phyloP scores from a whole-genome alignment of 2,113 vertebrate species.

The Bos indicus region DNA sequence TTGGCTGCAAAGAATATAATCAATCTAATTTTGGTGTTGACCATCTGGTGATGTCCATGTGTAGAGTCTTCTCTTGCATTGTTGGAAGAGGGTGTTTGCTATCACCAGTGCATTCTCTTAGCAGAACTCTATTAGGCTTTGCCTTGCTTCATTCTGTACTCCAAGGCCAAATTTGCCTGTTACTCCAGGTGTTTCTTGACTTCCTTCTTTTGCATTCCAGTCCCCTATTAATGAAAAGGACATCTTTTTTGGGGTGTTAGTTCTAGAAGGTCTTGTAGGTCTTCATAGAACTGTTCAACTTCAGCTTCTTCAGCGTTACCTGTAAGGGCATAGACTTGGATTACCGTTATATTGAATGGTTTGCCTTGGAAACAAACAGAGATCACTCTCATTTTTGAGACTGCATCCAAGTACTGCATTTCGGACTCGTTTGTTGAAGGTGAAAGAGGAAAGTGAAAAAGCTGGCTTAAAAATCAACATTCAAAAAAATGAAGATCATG shows the following conservation, averaged over 20 bases:
- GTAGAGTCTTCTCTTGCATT: neutral
- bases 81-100: neutral
- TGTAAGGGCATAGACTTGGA: neutral
- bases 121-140: neutral
- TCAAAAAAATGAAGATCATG: neutral
- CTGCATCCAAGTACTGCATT: neutral
- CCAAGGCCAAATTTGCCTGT: neutral
- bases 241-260: neutral
- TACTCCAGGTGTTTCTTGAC: neutral
- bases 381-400: neutral
- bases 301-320: neutral
- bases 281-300: neutral
- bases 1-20: neutral
- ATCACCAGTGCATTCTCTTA: neutral
- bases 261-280: neutral
- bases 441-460: neutral
- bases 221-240: neutral
- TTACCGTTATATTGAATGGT: neutral
- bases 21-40: neutral
- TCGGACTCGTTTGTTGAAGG: accelerated
- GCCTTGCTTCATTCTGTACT: neutral
- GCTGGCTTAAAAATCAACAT: neutral
- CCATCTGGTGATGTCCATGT: neutral
- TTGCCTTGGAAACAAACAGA: accelerated
- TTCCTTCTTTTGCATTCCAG: neutral